phyloP scores from a whole-genome alignment of 2,888 invertebrate genomes.

The Agriopis aurantiaria region DNA sequence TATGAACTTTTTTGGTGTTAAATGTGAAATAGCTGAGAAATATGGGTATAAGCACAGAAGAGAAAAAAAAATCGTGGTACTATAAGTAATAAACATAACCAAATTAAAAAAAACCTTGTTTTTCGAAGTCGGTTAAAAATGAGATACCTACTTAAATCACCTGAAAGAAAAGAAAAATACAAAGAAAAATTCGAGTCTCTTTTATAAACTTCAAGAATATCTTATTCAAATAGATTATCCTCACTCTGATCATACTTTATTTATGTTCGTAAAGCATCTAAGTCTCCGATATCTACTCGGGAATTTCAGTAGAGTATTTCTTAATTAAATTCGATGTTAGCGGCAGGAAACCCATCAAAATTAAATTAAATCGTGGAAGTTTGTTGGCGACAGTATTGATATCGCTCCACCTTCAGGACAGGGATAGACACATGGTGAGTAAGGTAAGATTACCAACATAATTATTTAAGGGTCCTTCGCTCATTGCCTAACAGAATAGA shows the following conservation, averaged over 20 bases:
- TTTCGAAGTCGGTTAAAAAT: background rate
- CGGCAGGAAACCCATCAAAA: slow-evolving; percentile 36
- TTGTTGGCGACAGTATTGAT: slow-evolving; percentile 34
- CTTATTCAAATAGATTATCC: background rate
- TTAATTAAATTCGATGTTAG: slow-evolving; percentile 35
- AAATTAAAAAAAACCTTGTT: too few species aligned
- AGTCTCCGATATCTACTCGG: slow-evolving; percentile 13
- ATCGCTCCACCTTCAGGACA: slow-evolving; percentile 5
- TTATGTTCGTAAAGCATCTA: background rate
- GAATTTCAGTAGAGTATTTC: slow-evolving; percentile 29
- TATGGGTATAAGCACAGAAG: background rate
- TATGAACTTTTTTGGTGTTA: background rate
- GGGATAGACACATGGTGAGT: background rate
- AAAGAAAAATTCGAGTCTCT: background rate
- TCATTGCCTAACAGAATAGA: too few species aligned
- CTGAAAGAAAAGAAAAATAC: background rate
- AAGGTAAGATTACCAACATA: background rate
- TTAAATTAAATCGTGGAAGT: slow-evolving; percentile 40
- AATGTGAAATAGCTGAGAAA: background rate
- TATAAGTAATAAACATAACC: too few species aligned
- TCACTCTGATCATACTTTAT: background rate
- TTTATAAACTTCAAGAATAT: slow-evolving; percentile 1
- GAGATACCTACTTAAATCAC: too few species aligned
- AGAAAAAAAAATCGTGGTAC: too few species aligned
- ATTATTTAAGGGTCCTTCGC: too few species aligned